Percentiles rank a stretch among this genome's conserved stretches.
phyloP scores from a whole-genome alignment of 2,113 vertebrate species.

The Otus sunia region DNA sequence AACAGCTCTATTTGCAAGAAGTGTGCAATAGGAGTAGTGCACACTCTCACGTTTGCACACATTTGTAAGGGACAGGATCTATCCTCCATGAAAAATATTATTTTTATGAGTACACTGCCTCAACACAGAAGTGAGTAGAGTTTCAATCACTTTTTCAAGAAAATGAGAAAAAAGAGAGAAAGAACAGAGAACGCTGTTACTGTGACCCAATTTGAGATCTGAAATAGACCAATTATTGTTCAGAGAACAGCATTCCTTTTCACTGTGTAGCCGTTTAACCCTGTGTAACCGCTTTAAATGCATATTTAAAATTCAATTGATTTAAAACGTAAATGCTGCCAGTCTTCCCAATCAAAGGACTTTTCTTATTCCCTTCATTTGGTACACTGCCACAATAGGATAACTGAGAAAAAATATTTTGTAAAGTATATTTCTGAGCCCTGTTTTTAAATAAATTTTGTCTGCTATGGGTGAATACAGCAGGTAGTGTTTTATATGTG shows the following conservation, averaged over 20 bases:
- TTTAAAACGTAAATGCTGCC: not conserved
- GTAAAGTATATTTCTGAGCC: not conserved
- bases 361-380: not conserved
- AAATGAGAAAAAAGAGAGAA: not conserved
- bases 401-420: not conserved
- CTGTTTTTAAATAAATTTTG: not conserved
- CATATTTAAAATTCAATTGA: constrained; percentile 7
- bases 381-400: not conserved
- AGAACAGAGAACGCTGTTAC: not conserved
- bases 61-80: not conserved
- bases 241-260: constrained; percentile 8
- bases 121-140: not conserved
- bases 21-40: too few species aligned
- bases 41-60: too few species aligned
- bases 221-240: constrained; percentile 6
- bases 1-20: not conserved
- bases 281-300: not conserved
- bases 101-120: not conserved
- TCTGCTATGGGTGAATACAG: not conserved
- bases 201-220: constrained; percentile 27
- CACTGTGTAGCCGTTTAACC: not conserved
- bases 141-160: not conserved
- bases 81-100: not conserved
- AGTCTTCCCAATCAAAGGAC: not conserved
- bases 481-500: not conserved